A percentile compares a stretch with the other conserved stretches of the same genome.
Evolutionary conservation across 2,113 vertebrate genomes (phyloP).

Genomic region (Cyphomyrus plagiostoma): DNA sequence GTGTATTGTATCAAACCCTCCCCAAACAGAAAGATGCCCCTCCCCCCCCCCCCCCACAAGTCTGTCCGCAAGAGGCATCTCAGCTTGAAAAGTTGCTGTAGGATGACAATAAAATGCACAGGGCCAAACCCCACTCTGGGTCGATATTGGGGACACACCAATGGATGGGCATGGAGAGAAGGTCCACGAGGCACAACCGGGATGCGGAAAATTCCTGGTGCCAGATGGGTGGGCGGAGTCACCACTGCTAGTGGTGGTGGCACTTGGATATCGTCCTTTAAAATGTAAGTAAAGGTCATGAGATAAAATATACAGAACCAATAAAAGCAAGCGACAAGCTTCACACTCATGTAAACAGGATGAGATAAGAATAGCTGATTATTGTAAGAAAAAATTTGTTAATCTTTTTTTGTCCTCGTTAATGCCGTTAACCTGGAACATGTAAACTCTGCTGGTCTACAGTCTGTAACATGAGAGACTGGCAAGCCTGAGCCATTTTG

Average conservation of each 20-base stretch:
- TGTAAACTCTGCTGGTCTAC: background rate
- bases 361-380: background rate
- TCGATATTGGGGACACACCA: background rate
- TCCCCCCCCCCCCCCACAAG: background rate
- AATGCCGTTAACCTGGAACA: background rate
- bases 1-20: background rate
- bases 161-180: background rate
- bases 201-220: background rate
- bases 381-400: background rate
- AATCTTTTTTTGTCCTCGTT: background rate
- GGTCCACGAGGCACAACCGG: too few relatives aligned
- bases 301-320: background rate
- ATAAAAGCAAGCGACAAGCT: background rate
- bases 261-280: background rate
- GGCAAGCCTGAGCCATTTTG: background rate
- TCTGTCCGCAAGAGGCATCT: background rate
- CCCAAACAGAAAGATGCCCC: background rate
- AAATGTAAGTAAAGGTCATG: slow-evolving; percentile 10
- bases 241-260: background rate
- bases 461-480: background rate
- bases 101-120: background rate
- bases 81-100: background rate
- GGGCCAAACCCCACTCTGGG: background rate
- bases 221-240: background rate
- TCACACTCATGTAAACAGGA: background rate